Base-by-base conservation (phyloP, 2,888 invertebrate genomes). In the Rosalia funebris region DNA sequence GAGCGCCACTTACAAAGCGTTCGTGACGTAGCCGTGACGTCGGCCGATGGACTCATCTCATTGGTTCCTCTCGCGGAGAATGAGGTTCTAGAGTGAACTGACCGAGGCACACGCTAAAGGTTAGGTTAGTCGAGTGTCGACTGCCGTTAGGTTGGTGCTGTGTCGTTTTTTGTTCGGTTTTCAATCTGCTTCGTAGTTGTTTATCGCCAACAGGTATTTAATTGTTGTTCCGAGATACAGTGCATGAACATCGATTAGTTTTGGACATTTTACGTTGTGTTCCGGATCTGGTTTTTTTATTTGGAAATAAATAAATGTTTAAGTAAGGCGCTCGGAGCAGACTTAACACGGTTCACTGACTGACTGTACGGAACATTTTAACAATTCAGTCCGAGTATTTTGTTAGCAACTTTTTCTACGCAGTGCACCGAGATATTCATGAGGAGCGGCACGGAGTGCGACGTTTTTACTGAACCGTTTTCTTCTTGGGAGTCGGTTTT, bases 71-170 rank as follows among this genome's bases (percentile, higher is more conserved):
- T 61, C 60, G 41, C 50, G 55, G 67, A 66, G 68, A 71, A 73
- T 69, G 68, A 70, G 70, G 73, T 75, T 75, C 70, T 71, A 71
- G 73, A 75, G 76, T 74, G 76, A 76, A 77, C 77, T 78, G 77
- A 77, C 76, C 75, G 74, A 72, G 68, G 72, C 65, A 71, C 67
- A 65, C 71, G 70, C 46, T 65, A 74, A 73, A 77, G 75, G 77
- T 77, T 75, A 76, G 71, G 61, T 72, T 75, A 78, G 78, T 79
- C 75, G 78, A 77, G 77, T 70, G 65, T 61, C 71, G 73, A 73
- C 74, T 59, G 65, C 54, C 54, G 62, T 47, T 15, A 11, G 19
- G 54, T 39, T 20, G 53, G 39, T 41, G 53, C 15, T 42, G 54
- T 56, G 56, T 46, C 37, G 32, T 32, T 61, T 60, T 60, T 60